Base-by-base conservation (phyloP, 2,113 vertebrate genomes). In the Plectropomus leopardus region DNA sequence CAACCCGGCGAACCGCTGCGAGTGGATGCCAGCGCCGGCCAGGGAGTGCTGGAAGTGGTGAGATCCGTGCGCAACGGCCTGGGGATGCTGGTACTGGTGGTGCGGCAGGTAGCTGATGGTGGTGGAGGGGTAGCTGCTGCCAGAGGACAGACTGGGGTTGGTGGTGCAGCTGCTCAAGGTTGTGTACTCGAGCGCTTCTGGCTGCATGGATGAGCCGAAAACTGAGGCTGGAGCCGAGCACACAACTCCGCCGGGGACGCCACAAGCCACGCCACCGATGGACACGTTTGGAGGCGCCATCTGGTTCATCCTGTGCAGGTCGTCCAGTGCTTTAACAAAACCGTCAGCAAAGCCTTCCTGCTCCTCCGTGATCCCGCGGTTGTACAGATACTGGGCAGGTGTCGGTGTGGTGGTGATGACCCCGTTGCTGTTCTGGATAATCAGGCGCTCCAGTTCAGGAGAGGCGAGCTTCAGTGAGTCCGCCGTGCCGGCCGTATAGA, bases 281-380 rank as follows among this genome's bases (percentile, higher is more conserved):
- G 97, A 97, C 85, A 98, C 97, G 74, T 98, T 98, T 24, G 97
- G 97, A 42, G 97, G 96, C 2, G 95, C 95, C 92, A 97, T 96
- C 82, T 97, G 96, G 91, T 98, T 98, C 95, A 98, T 97, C 89
- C 98, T 97, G 93, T 98, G 96, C 28, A 98, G 94, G 80, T 98
- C 97, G 91, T 99, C 98, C 88, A 98, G 85, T 0, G 97, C 97
- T 92, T 97, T 97, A 1, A 97, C 96, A 74, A 98, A 98, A 34
- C 96, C 96, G 64, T 97, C 96, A 3, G 95, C 94, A 66, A 98
- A 98, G 11, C 94, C 96, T 86, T 98, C 98, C 87, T 98, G 96
- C 72, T 99, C 97, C 84, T 97, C 97, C 0, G 96, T 95, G 90
- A 95, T 96, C 0, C 96, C 92, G 54, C 95, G 93, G 67, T 92